Evolutionary conservation across 2,113 vertebrate genomes (phyloP).

Genomic region (Microcebus jonahi): DNA sequence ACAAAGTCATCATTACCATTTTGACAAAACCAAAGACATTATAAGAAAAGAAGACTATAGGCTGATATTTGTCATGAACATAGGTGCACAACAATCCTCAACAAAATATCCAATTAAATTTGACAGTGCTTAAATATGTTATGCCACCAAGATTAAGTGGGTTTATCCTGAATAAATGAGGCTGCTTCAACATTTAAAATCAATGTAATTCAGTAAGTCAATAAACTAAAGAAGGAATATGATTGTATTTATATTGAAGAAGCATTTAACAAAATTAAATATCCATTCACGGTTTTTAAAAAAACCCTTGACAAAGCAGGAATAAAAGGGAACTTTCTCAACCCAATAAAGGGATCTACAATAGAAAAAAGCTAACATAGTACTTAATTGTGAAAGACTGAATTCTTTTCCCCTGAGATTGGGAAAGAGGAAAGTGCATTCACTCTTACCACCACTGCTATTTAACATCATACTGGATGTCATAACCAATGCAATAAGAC

Average conservation of each 20-base stretch:
- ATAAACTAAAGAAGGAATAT: background rate
- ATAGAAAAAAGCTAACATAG: background rate
- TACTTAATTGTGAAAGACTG: background rate
- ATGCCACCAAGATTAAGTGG: background rate
- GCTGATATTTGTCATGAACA: background rate
- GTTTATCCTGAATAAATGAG: background rate
- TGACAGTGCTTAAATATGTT: background rate
- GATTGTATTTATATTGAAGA: background rate
- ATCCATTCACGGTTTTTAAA: background rate
- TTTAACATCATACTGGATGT: background rate
- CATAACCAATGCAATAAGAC: background rate
- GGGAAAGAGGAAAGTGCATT: background rate
- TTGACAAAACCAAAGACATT: constrained; percentile 1
- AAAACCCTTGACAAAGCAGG: background rate
- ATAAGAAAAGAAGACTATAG: background rate
- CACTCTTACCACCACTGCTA: background rate
- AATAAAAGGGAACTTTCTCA: background rate
- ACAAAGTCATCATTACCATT: background rate
- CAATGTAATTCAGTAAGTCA: background rate
- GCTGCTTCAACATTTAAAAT: background rate
- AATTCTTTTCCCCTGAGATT: background rate
- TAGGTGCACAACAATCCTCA: background rate
- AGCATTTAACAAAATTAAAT: background rate
- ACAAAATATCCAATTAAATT: background rate
- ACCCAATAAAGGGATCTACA: background rate